Conservation (phyloP, 2,113 vertebrate species). For the Macheiramphus alcinus region DNA sequence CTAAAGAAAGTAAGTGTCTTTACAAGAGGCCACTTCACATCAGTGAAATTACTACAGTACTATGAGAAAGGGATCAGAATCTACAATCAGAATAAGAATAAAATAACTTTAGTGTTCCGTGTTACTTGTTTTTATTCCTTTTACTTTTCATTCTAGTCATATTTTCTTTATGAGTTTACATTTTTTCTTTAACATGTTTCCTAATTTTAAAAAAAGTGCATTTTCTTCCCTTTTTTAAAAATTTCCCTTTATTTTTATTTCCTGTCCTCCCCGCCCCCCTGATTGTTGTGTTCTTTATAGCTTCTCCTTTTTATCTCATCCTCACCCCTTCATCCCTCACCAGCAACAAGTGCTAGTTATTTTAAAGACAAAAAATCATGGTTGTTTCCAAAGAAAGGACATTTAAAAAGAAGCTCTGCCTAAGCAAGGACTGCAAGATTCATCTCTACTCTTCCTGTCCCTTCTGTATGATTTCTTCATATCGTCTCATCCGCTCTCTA, state of each 20-base stretch:
- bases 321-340: not conserved
- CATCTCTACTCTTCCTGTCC: not conserved
- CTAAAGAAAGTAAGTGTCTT: not conserved
- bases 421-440: not conserved
- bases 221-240: not conserved
- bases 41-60: not conserved
- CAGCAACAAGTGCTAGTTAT: not conserved
- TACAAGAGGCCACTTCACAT: not conserved
- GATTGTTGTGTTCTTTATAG: not conserved
- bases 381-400: not conserved
- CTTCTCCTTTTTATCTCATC: not conserved
- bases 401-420: not conserved
- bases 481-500: not conserved
- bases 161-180: not conserved
- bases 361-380: not conserved
- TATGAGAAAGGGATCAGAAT: not conserved
- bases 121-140: not conserved
- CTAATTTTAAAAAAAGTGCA: not conserved
- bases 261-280: accelerated
- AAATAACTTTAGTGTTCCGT: not conserved
- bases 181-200: not conserved
- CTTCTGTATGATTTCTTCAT: not conserved
- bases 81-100: too few species aligned
- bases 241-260: not conserved
- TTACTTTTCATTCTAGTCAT: not conserved